A percentile compares a stretch with the other conserved stretches of the same genome.
phyloP scores from a whole-genome alignment of 2,113 vertebrate genomes.

The Nannospalax galili region DNA sequence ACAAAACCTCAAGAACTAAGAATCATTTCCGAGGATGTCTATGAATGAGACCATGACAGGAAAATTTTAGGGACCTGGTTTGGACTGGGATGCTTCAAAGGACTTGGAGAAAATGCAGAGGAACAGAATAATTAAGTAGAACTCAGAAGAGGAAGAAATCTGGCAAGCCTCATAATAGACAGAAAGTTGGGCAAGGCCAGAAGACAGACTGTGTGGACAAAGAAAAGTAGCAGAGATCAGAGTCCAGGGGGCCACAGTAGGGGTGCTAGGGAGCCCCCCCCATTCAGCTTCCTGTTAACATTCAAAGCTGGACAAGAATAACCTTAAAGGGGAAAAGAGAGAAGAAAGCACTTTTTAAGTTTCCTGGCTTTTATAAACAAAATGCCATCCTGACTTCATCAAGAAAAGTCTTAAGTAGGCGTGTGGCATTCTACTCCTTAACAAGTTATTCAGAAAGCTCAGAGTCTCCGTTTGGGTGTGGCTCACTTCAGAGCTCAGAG shows the following conservation, averaged over 20 bases:
- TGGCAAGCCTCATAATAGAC: accelerated
- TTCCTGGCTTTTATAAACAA: background rate
- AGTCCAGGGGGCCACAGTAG: background rate
- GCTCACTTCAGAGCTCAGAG: background rate
- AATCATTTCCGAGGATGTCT: background rate
- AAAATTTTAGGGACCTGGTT: background rate
- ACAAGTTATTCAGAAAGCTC: accelerated
- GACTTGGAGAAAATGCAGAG: background rate
- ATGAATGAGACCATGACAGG: accelerated
- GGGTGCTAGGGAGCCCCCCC: background rate
- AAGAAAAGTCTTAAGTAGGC: background rate
- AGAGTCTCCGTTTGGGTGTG: accelerated
- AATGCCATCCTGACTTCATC: background rate
- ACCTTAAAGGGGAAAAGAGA: background rate
- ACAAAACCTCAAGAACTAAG: background rate
- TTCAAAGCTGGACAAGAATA: background rate
- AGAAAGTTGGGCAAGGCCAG: background rate
- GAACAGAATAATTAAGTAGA: accelerated
- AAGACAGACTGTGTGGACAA: accelerated
- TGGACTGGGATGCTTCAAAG: background rate
- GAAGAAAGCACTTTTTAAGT: background rate
- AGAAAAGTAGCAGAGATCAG: background rate
- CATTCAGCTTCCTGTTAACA: background rate
- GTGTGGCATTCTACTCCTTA: accelerated
- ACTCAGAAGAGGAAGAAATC: accelerated